phyloP scores from a whole-genome alignment of 2,797 vertebrate species.

The Anguilla marmorata region DNA sequence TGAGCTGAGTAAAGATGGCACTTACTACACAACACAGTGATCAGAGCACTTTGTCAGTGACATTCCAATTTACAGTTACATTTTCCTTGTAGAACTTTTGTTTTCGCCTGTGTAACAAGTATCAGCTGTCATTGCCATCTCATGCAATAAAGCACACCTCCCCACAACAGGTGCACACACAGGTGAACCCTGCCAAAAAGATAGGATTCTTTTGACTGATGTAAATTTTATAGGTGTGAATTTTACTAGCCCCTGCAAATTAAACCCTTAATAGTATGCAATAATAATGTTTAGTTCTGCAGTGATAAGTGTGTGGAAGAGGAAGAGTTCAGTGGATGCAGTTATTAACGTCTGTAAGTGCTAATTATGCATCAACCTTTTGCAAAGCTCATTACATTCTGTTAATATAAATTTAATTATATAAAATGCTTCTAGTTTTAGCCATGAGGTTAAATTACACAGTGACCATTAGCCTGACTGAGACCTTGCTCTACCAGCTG shows the following conservation, averaged over 20 bases:
- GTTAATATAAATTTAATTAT: not conserved
- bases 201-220: constrained; percentile 4
- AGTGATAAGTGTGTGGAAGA: not conserved
- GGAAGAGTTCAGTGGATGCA: not conserved
- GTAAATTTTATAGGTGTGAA: constrained; percentile 6
- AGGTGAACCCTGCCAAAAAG: not conserved
- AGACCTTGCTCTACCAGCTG: not conserved
- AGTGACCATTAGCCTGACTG: not conserved
- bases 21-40: not conserved
- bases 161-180: not conserved
- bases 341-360: not conserved
- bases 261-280: constrained; percentile 12
- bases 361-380: not conserved
- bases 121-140: not conserved
- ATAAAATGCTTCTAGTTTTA: not conserved
- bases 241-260: constrained; percentile 16
- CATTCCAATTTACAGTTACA: not conserved
- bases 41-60: not conserved
- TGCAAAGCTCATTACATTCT: constrained; percentile 25
- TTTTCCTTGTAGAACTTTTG: not conserved
- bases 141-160: not conserved
- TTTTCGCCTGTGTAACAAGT: not conserved
- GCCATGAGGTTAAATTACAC: not conserved
- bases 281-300: not conserved
- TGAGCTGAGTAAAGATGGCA: not conserved